Percentiles rank a stretch among this genome's conserved stretches.
Evolutionary conservation across 2,888 invertebrate genomes (phyloP).

Genomic region (Campoplex capitator): DNA sequence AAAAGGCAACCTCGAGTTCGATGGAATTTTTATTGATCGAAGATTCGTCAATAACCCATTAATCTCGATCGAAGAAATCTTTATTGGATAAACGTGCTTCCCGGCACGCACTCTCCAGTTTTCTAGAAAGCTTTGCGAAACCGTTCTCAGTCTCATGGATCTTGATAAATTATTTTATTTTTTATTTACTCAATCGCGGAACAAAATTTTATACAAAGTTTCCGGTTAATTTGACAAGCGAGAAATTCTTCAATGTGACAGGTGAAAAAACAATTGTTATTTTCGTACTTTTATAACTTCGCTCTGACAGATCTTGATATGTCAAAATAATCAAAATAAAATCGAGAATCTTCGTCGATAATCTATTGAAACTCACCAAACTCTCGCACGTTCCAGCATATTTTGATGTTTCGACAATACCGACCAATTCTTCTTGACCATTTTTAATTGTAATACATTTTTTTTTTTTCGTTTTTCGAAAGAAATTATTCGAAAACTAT

Average conservation of each 20-base stretch:
- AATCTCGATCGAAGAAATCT: slow-evolving; percentile 34
- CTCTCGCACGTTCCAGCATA: slow-evolving; percentile 35
- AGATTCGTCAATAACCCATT: slow-evolving; percentile 50
- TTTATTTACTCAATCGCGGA: not conserved
- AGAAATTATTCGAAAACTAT: not conserved
- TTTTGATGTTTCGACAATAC: slow-evolving; percentile 45
- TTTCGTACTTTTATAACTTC: not conserved
- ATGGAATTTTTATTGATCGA: slow-evolving; percentile 45
- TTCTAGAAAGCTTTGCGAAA: slow-evolving; percentile 28
- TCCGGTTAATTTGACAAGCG: slow-evolving; percentile 9
- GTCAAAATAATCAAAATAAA: not conserved
- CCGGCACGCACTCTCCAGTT: slow-evolving; percentile 33
- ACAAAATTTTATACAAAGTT: not conserved
- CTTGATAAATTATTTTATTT: not conserved
- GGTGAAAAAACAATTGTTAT: slow-evolving; percentile 25
- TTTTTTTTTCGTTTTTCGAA: no score
- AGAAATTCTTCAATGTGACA: slow-evolving; percentile 8
- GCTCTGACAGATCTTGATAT: slow-evolving; percentile 6
- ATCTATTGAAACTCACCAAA: slow-evolving; percentile 56
- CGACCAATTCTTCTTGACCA: slow-evolving; percentile 28
- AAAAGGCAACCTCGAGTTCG: slow-evolving; percentile 50
- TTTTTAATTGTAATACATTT: not conserved
- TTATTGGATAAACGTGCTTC: slow-evolving; percentile 39
- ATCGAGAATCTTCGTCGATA: slow-evolving; percentile 23
- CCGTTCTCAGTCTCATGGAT: slow-evolving; percentile 30